phyloP scores from a whole-genome alignment of 2,888 invertebrate species.

The Laothoe populi region DNA sequence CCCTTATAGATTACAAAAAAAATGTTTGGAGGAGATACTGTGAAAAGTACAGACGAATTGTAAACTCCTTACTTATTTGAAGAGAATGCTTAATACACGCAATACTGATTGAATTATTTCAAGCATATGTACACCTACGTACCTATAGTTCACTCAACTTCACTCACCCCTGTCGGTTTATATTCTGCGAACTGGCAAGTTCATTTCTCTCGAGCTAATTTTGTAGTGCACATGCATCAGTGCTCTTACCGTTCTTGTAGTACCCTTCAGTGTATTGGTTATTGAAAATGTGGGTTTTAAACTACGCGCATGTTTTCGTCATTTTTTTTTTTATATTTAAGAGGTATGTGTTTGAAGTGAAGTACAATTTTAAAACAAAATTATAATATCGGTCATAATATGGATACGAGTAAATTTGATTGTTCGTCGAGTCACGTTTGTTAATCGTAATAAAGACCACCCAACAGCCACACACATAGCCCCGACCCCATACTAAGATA shows the following conservation, averaged over 20 bases:
- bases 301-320: slow-evolving; percentile 30
- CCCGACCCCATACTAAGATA: too few species aligned
- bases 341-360: background rate
- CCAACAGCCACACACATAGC: too few species aligned
- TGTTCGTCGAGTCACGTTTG: too few species aligned
- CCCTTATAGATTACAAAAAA: too few species aligned
- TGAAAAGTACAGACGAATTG: too few species aligned
- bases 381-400: too few species aligned
- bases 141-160: background rate
- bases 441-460: too few species aligned
- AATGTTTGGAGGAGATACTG: too few species aligned
- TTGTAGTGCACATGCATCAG: slow-evolving; percentile 46
- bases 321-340: slow-evolving; percentile 38
- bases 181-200: slow-evolving; percentile 32
- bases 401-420: too few species aligned
- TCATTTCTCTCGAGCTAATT: slow-evolving; percentile 52
- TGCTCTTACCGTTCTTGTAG: slow-evolving; percentile 40
- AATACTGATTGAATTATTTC: background rate
- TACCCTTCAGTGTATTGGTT: slow-evolving; percentile 37
- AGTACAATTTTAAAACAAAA: background rate
- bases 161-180: slow-evolving; percentile 29
- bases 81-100: too few species aligned
- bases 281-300: slow-evolving; percentile 16
- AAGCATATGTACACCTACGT: background rate
- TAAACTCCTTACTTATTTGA: too few species aligned